Conservation (phyloP, 2,113 vertebrate genomes). For the Xenopus borealis region DNA sequence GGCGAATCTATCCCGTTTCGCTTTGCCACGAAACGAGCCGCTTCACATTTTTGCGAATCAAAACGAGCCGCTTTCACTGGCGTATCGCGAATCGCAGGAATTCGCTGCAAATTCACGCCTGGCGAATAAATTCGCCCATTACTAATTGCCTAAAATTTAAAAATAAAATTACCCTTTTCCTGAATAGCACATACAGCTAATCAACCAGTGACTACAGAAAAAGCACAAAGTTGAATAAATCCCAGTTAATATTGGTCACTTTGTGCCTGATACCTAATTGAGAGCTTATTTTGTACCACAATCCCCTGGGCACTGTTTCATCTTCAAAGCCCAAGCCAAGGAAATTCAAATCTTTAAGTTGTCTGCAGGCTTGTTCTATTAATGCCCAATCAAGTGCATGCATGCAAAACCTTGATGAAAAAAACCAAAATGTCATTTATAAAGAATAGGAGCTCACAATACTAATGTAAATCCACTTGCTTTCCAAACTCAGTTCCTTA, state of each 20-base stretch:
- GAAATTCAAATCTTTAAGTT: conserved; percentile 64
- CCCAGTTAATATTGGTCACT: conserved; percentile 61
- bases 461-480: conserved; percentile 31
- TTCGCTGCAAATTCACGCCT: no score
- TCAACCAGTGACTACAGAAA: conserved; percentile 13
- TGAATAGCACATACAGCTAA: not conserved
- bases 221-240: conserved; percentile 52
- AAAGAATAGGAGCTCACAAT: conserved; percentile 38
- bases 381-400: conserved; percentile 64
- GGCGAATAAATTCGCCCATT: no score
- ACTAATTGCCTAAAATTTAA: no score
- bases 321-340: conserved; percentile 66
- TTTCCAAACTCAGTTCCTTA: conserved; percentile 7
- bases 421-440: conserved; percentile 49
- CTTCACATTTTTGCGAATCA: no score
- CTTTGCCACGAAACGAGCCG: no score
- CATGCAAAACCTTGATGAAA: conserved; percentile 57
- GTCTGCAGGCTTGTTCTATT: conserved; percentile 65
- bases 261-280: conserved; percentile 57
- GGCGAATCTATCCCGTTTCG: no score
- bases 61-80: no score
- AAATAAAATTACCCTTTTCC: not conserved
- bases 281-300: conserved; percentile 59
- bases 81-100: no score
- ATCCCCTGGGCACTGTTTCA: conserved; percentile 61